Conservation (phyloP, 1,140 invertebrate species). For the Zaprionus vittiger region DNA sequence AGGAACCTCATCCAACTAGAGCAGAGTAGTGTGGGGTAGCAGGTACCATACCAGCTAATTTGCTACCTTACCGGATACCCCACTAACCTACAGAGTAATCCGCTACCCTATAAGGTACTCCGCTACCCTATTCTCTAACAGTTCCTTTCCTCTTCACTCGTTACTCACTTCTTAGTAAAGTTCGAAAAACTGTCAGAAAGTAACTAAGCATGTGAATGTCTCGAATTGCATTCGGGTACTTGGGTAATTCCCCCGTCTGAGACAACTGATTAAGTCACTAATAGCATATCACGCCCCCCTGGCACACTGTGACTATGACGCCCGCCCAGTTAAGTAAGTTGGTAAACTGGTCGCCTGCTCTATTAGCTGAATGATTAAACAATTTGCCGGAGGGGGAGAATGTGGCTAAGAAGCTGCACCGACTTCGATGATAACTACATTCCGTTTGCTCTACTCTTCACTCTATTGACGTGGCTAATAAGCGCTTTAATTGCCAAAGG, state of each 20-base stretch:
- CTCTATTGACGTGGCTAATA: neutral
- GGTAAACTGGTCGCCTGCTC: neutral
- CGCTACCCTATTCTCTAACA: no score
- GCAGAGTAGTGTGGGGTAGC: neutral
- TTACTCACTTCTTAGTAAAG: neutral
- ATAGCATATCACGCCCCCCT: conserved; percentile 3
- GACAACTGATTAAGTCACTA: conserved; percentile 5
- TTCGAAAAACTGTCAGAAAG: neutral
- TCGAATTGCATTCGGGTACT: neutral
- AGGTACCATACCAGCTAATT: neutral
- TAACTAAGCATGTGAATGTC: neutral
- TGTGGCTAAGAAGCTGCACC: neutral
- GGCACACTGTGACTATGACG: neutral
- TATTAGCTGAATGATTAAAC: conserved; percentile 7
- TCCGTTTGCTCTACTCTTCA: neutral
- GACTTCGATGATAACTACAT: neutral
- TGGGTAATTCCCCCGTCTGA: neutral
- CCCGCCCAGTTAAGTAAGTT: neutral
- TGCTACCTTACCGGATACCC: neutral
- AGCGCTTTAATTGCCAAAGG: neutral
- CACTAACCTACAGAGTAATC: neutral
- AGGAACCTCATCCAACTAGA: neutral
- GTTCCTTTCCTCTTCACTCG: no score
- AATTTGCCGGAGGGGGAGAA: neutral
- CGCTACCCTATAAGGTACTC: no score